Evolutionary conservation across 2,888 invertebrate genomes (phyloP).

Genomic region (Diloba caeruleocephala): DNA sequence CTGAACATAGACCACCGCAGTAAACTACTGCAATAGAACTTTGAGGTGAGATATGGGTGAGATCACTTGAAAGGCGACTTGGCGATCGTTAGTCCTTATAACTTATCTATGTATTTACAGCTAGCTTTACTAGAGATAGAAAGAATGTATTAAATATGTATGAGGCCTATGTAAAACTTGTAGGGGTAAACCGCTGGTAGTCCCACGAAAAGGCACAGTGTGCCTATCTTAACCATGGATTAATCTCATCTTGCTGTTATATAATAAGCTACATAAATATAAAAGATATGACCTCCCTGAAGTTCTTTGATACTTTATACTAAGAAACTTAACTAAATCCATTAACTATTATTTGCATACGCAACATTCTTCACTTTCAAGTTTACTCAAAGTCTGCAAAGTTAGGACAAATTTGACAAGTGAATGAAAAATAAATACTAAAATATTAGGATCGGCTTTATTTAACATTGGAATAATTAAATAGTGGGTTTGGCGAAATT

Average conservation of each 20-base stretch:
- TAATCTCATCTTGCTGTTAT: too few species aligned
- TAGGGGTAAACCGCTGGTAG: too few species aligned
- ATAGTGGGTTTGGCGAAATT: slow-evolving; percentile 34
- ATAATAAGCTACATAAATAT: neutral
- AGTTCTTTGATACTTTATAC: slow-evolving; percentile 23
- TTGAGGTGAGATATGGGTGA: neutral
- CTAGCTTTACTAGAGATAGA: too few species aligned
- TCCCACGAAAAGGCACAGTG: too few species aligned
- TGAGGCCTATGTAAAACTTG: too few species aligned
- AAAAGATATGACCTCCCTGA: neutral
- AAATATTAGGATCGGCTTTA: slow-evolving; percentile 35
- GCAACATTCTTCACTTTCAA: slow-evolving; percentile 57
- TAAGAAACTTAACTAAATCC: slow-evolving; percentile 47
- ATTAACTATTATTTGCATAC: slow-evolving; percentile 56
- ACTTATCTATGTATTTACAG: too few species aligned
- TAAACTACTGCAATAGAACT: neutral
- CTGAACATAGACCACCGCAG: neutral
- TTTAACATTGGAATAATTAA: slow-evolving; percentile 38
- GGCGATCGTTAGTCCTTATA: too few species aligned
- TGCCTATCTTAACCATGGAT: too few species aligned
- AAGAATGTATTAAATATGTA: too few species aligned
- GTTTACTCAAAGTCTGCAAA: slow-evolving; percentile 53
- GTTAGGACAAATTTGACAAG: slow-evolving; percentile 48
- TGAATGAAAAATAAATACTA: slow-evolving; percentile 50
- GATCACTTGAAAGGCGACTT: too few species aligned